Evolutionary conservation across 2,888 invertebrate genomes (phyloP).

Genomic region (Parapristionchus giblindavisi): DNA sequence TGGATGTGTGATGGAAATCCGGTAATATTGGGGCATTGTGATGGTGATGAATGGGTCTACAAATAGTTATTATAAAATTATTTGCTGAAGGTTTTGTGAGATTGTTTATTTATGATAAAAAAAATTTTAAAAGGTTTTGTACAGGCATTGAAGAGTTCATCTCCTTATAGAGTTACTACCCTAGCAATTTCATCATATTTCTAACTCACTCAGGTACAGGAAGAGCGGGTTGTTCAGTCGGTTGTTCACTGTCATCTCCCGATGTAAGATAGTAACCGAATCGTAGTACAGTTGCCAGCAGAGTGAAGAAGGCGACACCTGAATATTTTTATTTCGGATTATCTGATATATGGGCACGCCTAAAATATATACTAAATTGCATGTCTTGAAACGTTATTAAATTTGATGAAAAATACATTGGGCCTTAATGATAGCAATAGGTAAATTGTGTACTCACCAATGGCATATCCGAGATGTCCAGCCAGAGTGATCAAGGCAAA

Average conservation of each 20-base stretch:
- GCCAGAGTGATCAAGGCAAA: constrained; percentile 51
- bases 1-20: constrained; percentile 51
- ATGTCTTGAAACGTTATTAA: neutral
- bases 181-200: neutral
- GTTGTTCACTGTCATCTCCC: constrained; percentile 52
- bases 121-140: too few species aligned
- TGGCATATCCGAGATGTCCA: constrained; percentile 42
- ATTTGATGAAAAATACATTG: neutral
- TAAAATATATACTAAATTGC: neutral
- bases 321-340: neutral
- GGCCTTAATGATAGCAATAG: neutral
- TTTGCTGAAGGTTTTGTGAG: neutral
- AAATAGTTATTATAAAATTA: too few species aligned
- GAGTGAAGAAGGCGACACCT: constrained; percentile 28
- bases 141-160: too few species aligned
- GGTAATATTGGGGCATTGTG: constrained; percentile 49
- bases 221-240: constrained; percentile 31
- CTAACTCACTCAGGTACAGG: constrained; percentile 38
- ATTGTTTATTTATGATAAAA: neutral
- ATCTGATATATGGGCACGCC: neutral
- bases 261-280: constrained; percentile 66
- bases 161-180: too few species aligned
- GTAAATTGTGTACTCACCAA: neutral
- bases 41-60: constrained; percentile 32
- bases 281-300: constrained; percentile 55